Base-by-base conservation (phyloP, 2,797 vertebrate species). In the Natrix natrix region DNA sequence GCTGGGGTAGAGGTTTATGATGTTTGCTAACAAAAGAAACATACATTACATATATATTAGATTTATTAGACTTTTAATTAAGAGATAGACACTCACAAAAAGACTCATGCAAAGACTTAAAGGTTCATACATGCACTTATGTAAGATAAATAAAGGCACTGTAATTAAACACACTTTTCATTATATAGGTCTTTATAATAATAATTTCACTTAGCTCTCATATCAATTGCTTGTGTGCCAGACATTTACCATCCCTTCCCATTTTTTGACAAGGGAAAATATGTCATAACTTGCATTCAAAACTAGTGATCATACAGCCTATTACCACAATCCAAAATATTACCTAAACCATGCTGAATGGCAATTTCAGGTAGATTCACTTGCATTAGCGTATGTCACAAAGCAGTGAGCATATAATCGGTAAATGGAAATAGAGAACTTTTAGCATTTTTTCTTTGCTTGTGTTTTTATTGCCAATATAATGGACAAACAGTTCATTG, bases 401-500 rank as follows among this genome's bases (percentile, higher is more conserved):
- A 94, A 91, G 95, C 0, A 1, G 74, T 89, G 55, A 90, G 86
- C 88, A n/a, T 48, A 14, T 94, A 95, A 94, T 56, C 66, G 32
- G 90, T 94, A 74, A 97, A 88, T 52, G 93, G 66, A 91, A 95
- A 86, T 92, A 57, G 16, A 89, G 26, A 55, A 86, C 93, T 94
- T 93, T 91, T 89, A 95, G 91, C n/a, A 94, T 48, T 93, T 94
- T 94, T 95, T 90, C 96, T 97, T 97, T 94, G n/a, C 8, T 32
- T 56, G n/a, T 43, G 16, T 94, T 96, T 96, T 96, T 96, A 96
- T 92, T 95, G 92, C 87, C 94, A 92, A 5, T 63, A 86, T 96
- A 96, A 97, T 94, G 93, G 96, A 89, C 91, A 97, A 96, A 95
- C 89, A 96, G 96, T 96, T 97, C 96, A 96, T 90, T 95, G 92